These are phyloP conservation scores for Pseudoips prasinana DNA, from an alignment of 2,888 invertebrate genomes.

Conservation along the genomic window DNA sequence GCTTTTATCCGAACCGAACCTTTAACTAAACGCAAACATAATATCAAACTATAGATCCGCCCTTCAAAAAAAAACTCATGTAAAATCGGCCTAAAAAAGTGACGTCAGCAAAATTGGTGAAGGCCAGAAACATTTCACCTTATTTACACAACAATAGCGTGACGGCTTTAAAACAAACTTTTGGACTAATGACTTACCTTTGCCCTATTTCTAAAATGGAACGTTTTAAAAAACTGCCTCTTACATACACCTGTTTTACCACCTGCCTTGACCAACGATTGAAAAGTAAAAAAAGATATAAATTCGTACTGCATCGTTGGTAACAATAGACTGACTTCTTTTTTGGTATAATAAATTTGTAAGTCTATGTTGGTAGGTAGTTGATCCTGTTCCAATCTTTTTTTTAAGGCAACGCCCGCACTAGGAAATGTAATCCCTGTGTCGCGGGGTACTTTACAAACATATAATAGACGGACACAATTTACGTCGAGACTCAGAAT, in stretches of 20 bases:
- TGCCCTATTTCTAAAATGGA: constrained; percentile 49
- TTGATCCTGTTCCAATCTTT: too few species aligned
- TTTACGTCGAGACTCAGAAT: too few species aligned
- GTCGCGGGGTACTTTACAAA: too few species aligned
- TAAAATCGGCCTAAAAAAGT: constrained; percentile 59
- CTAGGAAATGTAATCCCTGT: too few species aligned
- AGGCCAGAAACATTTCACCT: constrained; percentile 48
- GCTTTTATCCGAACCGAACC: constrained; percentile 67
- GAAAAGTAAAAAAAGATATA: constrained; percentile 46
- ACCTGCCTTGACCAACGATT: constrained; percentile 68
- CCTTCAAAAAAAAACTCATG: constrained; percentile 61
- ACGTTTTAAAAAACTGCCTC: constrained; percentile 45
- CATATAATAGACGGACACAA: too few species aligned
- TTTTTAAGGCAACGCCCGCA: too few species aligned
- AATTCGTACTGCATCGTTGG: constrained; percentile 44
- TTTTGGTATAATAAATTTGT: constrained; percentile 37
- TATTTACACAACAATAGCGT: constrained; percentile 64
- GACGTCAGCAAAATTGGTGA: constrained; percentile 70
- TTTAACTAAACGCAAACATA: constrained; percentile 32
- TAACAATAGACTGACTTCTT: constrained; percentile 46
- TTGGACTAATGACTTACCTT: constrained; percentile 52
- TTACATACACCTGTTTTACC: constrained; percentile 64
- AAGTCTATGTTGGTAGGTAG: constrained; percentile 4
- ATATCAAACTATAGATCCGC: constrained; percentile 47
- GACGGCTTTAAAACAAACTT: constrained; percentile 77